These are phyloP conservation scores for Thaumetopoea pityocampa DNA, from an alignment of 1,140 invertebrate genomes.

Conservation along the genomic window DNA sequence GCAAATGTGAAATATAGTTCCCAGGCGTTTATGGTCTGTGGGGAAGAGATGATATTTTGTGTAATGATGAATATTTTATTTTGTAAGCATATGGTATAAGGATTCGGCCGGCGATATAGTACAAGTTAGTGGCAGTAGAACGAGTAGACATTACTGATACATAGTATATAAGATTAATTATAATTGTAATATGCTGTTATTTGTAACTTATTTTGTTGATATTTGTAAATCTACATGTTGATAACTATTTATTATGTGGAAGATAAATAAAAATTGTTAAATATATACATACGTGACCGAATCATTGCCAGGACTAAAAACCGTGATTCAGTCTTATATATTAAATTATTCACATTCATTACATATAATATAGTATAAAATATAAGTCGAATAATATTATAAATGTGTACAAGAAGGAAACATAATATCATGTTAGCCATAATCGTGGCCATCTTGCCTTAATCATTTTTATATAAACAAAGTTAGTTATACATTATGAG, in stretches of 20 bases:
- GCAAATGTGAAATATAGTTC: too few relatives aligned
- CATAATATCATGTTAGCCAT: slow-evolving; percentile 60
- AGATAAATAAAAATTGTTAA: slow-evolving; percentile 71
- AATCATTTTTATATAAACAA: slow-evolving; percentile 34
- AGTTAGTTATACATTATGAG: slow-evolving; percentile 25
- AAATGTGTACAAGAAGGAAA: slow-evolving; percentile 56
- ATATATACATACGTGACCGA: slow-evolving; percentile 59
- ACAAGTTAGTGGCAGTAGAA: slow-evolving; percentile 62
- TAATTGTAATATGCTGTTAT: slow-evolving; percentile 74
- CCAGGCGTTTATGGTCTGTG: too few relatives aligned
- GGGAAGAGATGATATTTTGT: too few relatives aligned
- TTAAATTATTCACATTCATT: slow-evolving; percentile 60
- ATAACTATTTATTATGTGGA: slow-evolving; percentile 74
- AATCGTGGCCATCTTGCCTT: slow-evolving; percentile 70
- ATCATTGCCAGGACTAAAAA: slow-evolving; percentile 30
- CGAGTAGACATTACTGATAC: slow-evolving; percentile 48
- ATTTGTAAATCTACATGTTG: slow-evolving; percentile 75
- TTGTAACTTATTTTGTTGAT: slow-evolving; percentile 76
- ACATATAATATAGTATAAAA: slow-evolving; percentile 43
- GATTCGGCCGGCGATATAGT: slow-evolving; percentile 53
- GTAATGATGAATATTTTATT: too few relatives aligned
- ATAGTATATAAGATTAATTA: slow-evolving; percentile 54
- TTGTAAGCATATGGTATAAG: too few relatives aligned
- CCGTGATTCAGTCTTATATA: slow-evolving; percentile 47
- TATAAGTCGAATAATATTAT: slow-evolving; percentile 60